phyloP scores from a whole-genome alignment of 2,113 vertebrate species.

The Alethe diademata region DNA sequence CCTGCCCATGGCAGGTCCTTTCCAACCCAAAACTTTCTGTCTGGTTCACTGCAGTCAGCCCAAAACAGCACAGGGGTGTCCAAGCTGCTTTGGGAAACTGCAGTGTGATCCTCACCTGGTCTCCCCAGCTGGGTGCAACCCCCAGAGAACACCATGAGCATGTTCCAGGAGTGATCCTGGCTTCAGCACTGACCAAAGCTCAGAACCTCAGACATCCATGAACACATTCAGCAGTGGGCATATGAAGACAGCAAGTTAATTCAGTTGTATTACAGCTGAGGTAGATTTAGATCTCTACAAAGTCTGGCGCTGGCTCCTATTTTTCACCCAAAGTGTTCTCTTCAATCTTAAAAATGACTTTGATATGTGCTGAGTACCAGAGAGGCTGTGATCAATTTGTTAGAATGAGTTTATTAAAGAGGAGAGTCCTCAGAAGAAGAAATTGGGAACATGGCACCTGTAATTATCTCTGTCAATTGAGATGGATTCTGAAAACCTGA shows the following conservation, averaged over 20 bases:
- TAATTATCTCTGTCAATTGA: conserved; percentile 22
- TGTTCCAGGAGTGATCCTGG: background rate
- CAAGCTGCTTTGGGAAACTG: rapidly evolving
- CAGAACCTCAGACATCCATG: background rate
- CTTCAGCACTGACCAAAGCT: background rate
- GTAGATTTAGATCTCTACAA: background rate
- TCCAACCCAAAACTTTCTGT: background rate
- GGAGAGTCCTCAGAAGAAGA: conserved; percentile 23
- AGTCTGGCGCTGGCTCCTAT: background rate
- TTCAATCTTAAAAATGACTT: conserved; percentile 28
- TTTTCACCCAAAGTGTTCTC: conserved; percentile 28
- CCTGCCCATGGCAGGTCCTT: background rate
- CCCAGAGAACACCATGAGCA: background rate
- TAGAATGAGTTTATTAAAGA: conserved; percentile 48
- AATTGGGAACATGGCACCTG: conserved; percentile 33
- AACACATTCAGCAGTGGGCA: background rate
- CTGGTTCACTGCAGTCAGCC: background rate
- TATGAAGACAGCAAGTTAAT: background rate
- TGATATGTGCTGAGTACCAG: background rate
- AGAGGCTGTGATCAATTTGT: conserved; percentile 41
- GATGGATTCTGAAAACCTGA: conserved; percentile 23
- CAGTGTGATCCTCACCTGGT: background rate
- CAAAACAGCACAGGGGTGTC: background rate
- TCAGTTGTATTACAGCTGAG: background rate
- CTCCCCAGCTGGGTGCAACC: background rate